Evolutionary conservation across 2,797 vertebrate species (phyloP).

Genomic region (Menidia menidia): DNA sequence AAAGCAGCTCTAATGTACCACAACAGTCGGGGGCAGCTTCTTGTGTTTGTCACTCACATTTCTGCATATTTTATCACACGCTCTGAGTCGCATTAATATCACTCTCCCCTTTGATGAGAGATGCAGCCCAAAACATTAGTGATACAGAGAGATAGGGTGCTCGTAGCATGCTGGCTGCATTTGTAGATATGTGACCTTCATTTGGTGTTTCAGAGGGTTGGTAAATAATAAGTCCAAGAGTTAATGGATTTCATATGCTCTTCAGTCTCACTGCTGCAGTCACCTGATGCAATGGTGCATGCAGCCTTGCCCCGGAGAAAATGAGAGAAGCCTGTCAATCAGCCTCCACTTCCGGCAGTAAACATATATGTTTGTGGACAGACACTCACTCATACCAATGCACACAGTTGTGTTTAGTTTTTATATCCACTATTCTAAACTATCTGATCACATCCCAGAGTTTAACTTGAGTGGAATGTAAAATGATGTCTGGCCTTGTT

Average conservation of each 20-base stretch:
- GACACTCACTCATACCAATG: slow-evolving; percentile 11
- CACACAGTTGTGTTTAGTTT: slow-evolving; percentile 9
- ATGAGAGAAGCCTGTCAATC: slow-evolving; percentile 75
- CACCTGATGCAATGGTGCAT: slow-evolving; percentile 75
- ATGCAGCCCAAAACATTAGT: slow-evolving; percentile 62
- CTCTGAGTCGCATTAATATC: slow-evolving; percentile 69
- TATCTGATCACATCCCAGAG: not conserved
- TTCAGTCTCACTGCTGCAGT: slow-evolving; percentile 66
- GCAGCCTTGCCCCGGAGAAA: slow-evolving; percentile 69
- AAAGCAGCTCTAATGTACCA: slow-evolving; percentile 52
- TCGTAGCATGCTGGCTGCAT: slow-evolving; percentile 66
- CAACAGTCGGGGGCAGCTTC: slow-evolving; percentile 59
- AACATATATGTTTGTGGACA: slow-evolving; percentile 21
- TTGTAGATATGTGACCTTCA: slow-evolving; percentile 75
- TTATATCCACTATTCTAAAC: slow-evolving; percentile 7
- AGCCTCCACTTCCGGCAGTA: slow-evolving; percentile 49
- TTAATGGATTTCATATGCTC: slow-evolving; percentile 76
- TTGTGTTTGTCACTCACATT: slow-evolving; percentile 65
- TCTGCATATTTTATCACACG: slow-evolving; percentile 63
- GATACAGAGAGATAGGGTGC: slow-evolving; percentile 66
- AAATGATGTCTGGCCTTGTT: not conserved
- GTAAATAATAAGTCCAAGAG: slow-evolving; percentile 71
- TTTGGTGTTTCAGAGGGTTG: slow-evolving; percentile 66
- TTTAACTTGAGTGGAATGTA: too few relatives aligned
- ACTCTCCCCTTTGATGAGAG: slow-evolving; percentile 72